These are phyloP conservation scores for Neomorphus geoffroyi DNA, from an alignment of 2,797 vertebrate species.

Conservation along the genomic window DNA sequence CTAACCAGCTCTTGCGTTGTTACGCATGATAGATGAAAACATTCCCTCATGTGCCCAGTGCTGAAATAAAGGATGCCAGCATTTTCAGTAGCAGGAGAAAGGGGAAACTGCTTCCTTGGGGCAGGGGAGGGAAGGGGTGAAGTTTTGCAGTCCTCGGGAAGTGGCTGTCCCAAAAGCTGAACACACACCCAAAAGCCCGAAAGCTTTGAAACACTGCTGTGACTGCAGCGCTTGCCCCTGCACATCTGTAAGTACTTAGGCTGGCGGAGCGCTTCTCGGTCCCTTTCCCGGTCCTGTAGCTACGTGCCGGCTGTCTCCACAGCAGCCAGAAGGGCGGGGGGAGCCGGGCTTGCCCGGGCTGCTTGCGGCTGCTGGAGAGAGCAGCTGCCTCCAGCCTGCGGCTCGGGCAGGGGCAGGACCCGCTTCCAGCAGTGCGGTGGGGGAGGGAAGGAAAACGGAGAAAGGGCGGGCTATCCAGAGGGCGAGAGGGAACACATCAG, in stretches of 20 bases:
- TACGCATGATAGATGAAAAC: no score
- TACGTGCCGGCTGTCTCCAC: not conserved
- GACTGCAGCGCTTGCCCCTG: not conserved
- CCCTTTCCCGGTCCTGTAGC: not conserved
- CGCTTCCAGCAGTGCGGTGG: not conserved
- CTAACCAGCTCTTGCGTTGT: no score
- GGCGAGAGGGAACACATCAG: no score
- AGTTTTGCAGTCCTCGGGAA: not conserved
- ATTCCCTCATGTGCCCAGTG: no score
- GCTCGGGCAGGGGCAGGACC: not conserved
- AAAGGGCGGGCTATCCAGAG: not conserved
- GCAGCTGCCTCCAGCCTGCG: not conserved
- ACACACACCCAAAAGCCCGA: not conserved
- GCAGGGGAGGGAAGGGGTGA: not conserved
- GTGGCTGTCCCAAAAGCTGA: not conserved
- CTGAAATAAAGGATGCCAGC: no score
- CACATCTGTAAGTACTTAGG: conserved; percentile 32
- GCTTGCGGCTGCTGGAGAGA: not conserved
- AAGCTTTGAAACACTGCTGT: not conserved
- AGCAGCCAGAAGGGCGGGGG: not conserved
- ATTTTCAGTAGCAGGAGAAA: not conserved
- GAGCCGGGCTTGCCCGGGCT: not conserved
- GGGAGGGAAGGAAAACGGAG: not conserved
- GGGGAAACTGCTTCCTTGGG: not conserved
- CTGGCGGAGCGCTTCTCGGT: not conserved